phyloP scores from a whole-genome alignment of 37 sponge, comb jelly and placozoan genomes.

The Bolinopsis microptera region DNA sequence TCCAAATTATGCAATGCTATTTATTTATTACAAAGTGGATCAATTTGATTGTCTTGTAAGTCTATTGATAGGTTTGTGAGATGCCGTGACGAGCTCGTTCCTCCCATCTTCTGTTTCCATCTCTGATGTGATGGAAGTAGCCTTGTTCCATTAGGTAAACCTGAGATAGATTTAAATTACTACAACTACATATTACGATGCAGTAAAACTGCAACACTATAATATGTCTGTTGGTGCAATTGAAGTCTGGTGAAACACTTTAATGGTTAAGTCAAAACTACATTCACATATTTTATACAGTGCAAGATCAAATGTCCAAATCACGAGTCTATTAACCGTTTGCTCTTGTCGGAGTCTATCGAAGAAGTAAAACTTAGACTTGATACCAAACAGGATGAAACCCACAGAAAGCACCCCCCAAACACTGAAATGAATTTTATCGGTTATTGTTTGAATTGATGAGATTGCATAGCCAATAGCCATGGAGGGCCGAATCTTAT shows the following conservation, averaged over 20 bases:
- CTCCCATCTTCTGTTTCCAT: neutral
- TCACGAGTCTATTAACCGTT: no score
- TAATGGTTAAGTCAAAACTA: neutral
- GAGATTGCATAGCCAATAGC: no score
- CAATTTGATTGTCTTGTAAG: no score
- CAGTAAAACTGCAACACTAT: no score
- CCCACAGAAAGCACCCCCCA: neutral
- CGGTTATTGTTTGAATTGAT: no score
- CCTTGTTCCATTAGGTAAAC: conserved; percentile 37
- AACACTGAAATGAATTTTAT: neutral
- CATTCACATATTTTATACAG: no score
- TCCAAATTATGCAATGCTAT: no score
- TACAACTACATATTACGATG: neutral
- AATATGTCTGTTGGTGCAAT: no score
- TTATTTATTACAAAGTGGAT: no score
- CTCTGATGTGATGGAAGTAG: conserved; percentile 2
- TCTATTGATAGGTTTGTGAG: neutral
- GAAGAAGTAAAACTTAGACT: neutral
- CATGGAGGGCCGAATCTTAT: no score
- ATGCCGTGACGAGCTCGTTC: neutral
- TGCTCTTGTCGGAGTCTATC: neutral
- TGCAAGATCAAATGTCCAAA: no score
- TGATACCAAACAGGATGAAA: neutral
- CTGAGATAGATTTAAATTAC: neutral
- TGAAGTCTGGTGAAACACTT: no score